These are phyloP conservation scores for Hemicrepidius hirtus DNA, from an alignment of 2,888 invertebrate species.

Conservation along the genomic window DNA sequence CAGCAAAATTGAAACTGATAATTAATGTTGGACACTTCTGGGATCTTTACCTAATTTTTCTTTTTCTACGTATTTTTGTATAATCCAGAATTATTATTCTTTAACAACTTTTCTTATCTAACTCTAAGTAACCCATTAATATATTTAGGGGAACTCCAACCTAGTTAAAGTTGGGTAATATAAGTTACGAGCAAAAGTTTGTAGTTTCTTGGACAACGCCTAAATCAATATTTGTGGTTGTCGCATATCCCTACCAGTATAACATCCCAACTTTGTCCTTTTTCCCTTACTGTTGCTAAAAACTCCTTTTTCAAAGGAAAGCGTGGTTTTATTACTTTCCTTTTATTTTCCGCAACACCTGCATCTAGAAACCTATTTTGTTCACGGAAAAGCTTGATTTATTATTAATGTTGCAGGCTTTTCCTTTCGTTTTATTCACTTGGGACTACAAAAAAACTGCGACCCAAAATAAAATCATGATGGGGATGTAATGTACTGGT, in stretches of 20 bases:
- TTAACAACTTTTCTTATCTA: too few species aligned
- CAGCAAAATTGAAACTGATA: too few species aligned
- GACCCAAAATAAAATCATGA: neutral
- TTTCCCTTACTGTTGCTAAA: neutral
- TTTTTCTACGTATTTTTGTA: too few species aligned
- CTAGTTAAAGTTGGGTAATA: neutral
- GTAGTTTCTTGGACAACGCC: slow-evolving; percentile 1
- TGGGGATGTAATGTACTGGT: too few species aligned
- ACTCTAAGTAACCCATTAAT: too few species aligned
- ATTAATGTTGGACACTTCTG: too few species aligned
- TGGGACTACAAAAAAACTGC: neutral
- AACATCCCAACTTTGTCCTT: neutral
- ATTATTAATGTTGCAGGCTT: slow-evolving; percentile 13
- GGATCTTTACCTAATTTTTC: too few species aligned
- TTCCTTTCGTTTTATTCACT: neutral
- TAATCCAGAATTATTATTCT: too few species aligned
- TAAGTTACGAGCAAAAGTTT: neutral
- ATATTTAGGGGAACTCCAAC: neutral
- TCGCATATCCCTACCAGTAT: too few species aligned
- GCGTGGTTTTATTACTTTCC: slow-evolving; percentile 14
- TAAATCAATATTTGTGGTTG: slow-evolving; percentile 1
- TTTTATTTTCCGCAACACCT: slow-evolving; percentile 15
- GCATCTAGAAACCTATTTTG: slow-evolving; percentile 6
- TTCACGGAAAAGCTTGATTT: neutral
- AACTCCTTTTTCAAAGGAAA: neutral